phyloP scores from a whole-genome alignment of 2,888 invertebrate species.

The Rotaria macrura region DNA sequence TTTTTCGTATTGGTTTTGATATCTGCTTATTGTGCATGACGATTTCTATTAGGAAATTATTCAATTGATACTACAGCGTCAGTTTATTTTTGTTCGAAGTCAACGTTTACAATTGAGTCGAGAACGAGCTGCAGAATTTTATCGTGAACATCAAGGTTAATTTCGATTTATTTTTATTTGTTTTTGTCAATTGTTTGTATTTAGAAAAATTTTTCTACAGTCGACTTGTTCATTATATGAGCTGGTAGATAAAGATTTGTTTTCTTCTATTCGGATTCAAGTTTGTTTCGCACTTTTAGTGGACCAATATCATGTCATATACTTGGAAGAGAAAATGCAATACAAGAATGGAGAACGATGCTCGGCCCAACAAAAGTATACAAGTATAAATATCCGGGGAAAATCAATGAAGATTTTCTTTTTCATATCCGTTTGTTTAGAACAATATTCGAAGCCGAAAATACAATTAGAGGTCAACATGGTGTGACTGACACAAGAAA shows the following conservation, averaged over 20 bases:
- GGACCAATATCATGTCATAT: constrained; percentile 72
- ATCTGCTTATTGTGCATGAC: neutral
- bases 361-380: constrained; percentile 77
- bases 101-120: constrained; percentile 40
- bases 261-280: neutral
- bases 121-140: constrained; percentile 47
- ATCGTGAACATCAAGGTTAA: constrained; percentile 43
- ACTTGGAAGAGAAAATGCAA: constrained; percentile 65
- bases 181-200: constrained; percentile 32
- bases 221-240: constrained; percentile 47
- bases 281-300: constrained; percentile 52
- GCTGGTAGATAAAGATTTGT: constrained; percentile 37
- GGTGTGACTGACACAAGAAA: constrained; percentile 87
- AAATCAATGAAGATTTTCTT: neutral
- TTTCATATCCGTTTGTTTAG: constrained; percentile 53
- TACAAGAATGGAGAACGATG: constrained; percentile 67
- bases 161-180: constrained; percentile 7
- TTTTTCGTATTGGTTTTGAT: neutral
- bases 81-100: constrained; percentile 33
- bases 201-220: constrained; percentile 46
- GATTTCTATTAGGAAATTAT: constrained; percentile 32
- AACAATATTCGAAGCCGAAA: constrained; percentile 66
- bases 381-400: constrained; percentile 38
- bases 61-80: constrained; percentile 28
- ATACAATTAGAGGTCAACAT: constrained; percentile 68